Conservation (phyloP, 2,888 invertebrate genomes). For the Stenurella melanura region DNA sequence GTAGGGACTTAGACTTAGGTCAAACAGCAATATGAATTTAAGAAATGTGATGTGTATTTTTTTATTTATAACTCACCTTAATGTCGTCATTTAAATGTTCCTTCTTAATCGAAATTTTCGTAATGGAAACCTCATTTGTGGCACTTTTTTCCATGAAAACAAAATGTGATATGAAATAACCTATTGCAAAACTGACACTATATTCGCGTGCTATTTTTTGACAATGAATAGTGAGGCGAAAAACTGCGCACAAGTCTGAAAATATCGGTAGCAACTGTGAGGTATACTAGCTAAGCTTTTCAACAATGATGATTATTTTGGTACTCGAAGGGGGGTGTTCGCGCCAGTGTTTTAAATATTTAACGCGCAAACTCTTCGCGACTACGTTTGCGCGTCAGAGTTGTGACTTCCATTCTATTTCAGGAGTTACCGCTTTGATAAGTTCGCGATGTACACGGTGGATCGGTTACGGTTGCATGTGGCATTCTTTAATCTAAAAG, state of each 20-base stretch:
- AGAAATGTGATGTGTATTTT: conserved; percentile 11
- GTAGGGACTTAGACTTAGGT: background rate
- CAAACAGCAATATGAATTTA: background rate
- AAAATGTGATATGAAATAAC: background rate
- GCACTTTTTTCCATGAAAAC: conserved; percentile 66
- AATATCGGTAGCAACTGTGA: conserved; percentile 46
- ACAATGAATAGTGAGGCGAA: conserved; percentile 27
- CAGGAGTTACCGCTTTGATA: conserved; percentile 27
- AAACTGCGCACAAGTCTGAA: conserved; percentile 53
- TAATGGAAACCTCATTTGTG: conserved; percentile 56
- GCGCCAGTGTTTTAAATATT: conserved; percentile 67
- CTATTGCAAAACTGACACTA: conserved; percentile 8
- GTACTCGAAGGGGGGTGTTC: conserved; percentile 69
- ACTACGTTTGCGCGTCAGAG: conserved; percentile 30
- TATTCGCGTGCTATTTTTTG: conserved; percentile 14
- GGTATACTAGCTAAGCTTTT: conserved; percentile 61
- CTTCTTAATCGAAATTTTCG: conserved; percentile 76
- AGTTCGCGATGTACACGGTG: conserved; percentile 10
- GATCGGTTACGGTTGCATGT: background rate
- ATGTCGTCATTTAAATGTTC: conserved; percentile 85
- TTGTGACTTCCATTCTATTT: conserved; percentile 32
- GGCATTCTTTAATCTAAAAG: background rate
- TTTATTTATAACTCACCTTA: conserved; percentile 76
- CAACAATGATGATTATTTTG: conserved; percentile 70
- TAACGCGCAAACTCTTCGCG: conserved; percentile 61